phyloP scores from a whole-genome alignment of 2,888 invertebrate species.

The Prenolepis imparis region DNA sequence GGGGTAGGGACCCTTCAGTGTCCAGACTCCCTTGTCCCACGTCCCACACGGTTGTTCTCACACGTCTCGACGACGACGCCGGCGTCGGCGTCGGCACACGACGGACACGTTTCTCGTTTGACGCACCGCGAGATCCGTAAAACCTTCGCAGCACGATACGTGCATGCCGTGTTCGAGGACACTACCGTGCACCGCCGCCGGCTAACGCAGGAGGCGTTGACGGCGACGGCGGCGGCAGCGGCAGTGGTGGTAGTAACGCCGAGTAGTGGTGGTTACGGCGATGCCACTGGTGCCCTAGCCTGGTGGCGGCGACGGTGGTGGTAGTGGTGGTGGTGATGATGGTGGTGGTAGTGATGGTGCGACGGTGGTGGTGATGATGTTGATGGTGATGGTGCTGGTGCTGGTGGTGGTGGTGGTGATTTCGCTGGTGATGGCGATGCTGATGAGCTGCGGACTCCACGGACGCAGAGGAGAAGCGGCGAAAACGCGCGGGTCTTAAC shows the following conservation, averaged over 20 bases:
- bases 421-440: slow-evolving; percentile 35
- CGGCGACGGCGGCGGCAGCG: slow-evolving; percentile 61
- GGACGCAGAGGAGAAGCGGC: slow-evolving; percentile 58
- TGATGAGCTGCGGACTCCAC: slow-evolving; percentile 59
- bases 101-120: slow-evolving; percentile 70
- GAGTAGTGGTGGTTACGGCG: slow-evolving; percentile 57
- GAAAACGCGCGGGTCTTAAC: slow-evolving; percentile 49
- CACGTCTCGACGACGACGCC: slow-evolving; percentile 73
- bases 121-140: slow-evolving; percentile 76
- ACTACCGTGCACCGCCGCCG: slow-evolving; percentile 77
- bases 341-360: neutral
- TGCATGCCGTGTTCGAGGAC: slow-evolving; percentile 78
- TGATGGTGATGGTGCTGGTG: neutral
- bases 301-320: slow-evolving; percentile 23
- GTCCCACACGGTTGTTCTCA: slow-evolving; percentile 64
- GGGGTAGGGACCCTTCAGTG: slow-evolving; percentile 65
- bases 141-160: slow-evolving; percentile 78
- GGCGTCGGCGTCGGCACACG: slow-evolving; percentile 54
- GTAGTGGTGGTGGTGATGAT: too few relatives aligned
- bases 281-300: slow-evolving; percentile 50
- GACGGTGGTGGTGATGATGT: slow-evolving; percentile 30
- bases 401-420: slow-evolving; percentile 36
- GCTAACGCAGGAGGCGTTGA: slow-evolving; percentile 72
- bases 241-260: slow-evolving; percentile 64
- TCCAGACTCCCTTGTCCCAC: slow-evolving; percentile 57